Conservation (phyloP, 2,797 vertebrate species). For the Phrynocephalus forsythii region DNA sequence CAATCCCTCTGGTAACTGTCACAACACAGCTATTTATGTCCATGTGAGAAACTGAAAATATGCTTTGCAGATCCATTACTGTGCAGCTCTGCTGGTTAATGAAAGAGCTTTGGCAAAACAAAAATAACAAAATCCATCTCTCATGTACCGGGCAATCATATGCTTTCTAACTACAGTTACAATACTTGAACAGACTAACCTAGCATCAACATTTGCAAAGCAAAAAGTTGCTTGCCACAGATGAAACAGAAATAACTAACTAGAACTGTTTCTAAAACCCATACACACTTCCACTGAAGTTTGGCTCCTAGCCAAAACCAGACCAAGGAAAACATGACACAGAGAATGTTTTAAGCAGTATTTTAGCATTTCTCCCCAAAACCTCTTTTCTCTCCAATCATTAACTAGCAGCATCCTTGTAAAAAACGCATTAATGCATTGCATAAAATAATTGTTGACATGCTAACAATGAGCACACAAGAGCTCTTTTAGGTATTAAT, state of each 20-base stretch:
- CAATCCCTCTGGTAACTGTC: constrained; percentile 25
- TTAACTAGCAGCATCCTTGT: not conserved
- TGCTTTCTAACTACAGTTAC: not conserved
- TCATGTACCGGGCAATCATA: not conserved
- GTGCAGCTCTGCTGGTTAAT: not conserved
- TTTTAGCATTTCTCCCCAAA: not conserved
- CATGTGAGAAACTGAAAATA: constrained; percentile 31
- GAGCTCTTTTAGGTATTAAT: constrained; percentile 55
- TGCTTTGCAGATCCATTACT: not conserved
- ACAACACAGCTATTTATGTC: constrained; percentile 7
- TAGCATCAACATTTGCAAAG: not conserved
- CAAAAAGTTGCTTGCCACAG: not conserved
- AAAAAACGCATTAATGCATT: constrained; percentile 39
- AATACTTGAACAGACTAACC: not conserved
- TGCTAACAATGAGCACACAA: constrained; percentile 33
- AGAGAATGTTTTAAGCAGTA: not conserved
- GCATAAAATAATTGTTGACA: not conserved
- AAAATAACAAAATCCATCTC: not conserved
- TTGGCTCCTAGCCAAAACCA: constrained; percentile 9
- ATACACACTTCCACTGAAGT: not conserved
- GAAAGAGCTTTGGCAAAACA: not conserved
- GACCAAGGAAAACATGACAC: constrained; percentile 1
- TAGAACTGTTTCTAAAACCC: not conserved
- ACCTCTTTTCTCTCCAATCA: not conserved
- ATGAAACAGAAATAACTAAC: constrained; percentile 8